phyloP scores from a whole-genome alignment of 2,888 invertebrate genomes.

The Ommatoiulus sabulosus region DNA sequence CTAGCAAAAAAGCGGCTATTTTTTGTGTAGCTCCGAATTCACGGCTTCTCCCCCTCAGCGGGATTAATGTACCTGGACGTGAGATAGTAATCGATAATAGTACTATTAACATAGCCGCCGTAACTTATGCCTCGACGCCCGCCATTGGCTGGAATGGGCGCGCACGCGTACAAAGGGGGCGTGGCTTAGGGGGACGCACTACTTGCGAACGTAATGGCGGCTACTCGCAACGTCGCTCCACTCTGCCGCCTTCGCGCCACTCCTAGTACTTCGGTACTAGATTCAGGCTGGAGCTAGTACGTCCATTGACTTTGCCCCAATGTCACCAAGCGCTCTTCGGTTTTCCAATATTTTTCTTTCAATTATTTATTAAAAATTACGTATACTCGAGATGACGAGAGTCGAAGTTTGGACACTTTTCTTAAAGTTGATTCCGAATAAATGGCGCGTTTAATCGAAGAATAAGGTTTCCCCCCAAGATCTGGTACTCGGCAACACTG shows the following conservation, averaged over 20 bases:
- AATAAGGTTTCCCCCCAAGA: no score
- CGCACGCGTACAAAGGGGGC: neutral
- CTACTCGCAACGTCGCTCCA: neutral
- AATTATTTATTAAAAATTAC: no score
- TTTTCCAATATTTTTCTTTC: no score
- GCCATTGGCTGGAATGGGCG: neutral
- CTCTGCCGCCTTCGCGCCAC: neutral
- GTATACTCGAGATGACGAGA: no score
- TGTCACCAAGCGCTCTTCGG: neutral
- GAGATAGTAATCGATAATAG: conserved; percentile 27
- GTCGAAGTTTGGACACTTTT: no score
- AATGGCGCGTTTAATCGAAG: no score
- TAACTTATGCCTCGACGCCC: neutral
- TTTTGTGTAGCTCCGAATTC: neutral
- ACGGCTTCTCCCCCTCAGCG: neutral
- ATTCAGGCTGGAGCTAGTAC: no score
- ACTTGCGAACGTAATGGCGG: conserved; percentile 11
- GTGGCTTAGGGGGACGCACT: neutral
- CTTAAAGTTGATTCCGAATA: no score
- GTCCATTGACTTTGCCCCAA: no score
- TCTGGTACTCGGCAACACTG: no score
- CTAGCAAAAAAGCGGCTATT: no score
- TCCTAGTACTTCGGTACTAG: no score
- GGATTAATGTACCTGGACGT: conserved; percentile 34
- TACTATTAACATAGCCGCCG: neutral